These are phyloP conservation scores for Rhinella marina DNA, from an alignment of 2,797 vertebrate species.

Conservation along the genomic window DNA sequence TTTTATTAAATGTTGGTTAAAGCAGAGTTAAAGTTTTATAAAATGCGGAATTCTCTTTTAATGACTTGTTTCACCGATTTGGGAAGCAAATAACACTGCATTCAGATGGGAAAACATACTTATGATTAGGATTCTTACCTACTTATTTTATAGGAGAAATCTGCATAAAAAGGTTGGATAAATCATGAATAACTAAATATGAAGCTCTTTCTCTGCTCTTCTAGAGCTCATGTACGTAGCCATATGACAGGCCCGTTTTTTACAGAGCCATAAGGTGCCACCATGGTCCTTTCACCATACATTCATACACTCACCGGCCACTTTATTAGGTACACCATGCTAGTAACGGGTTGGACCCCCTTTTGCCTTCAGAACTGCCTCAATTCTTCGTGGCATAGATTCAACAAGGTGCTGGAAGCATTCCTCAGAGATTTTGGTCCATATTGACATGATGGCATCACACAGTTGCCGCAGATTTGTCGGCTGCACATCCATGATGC, in stretches of 20 bases:
- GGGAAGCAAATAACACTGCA: neutral
- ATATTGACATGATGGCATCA: no score
- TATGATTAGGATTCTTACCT: no score
- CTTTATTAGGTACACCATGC: no score
- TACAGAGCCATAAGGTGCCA: neutral
- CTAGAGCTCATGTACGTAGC: neutral
- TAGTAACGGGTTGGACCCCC: no score
- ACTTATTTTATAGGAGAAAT: neutral
- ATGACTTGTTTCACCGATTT: neutral
- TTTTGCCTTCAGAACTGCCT: no score
- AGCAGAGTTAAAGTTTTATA: neutral
- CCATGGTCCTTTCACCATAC: neutral
- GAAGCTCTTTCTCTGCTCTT: neutral
- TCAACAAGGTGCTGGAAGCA: no score
- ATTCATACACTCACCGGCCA: no score
- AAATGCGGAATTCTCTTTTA: neutral
- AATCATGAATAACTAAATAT: neutral
- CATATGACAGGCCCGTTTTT: neutral
- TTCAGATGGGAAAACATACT: neutral
- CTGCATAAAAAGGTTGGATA: neutral
- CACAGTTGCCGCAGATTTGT: no score
- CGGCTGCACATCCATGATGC: no score
- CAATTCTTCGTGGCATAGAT: no score
- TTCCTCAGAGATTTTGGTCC: no score
- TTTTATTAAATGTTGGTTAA: slow-evolving; percentile 4